Conservation (phyloP, 2,888 invertebrate genomes). For the Notocelia uddmanniana region DNA sequence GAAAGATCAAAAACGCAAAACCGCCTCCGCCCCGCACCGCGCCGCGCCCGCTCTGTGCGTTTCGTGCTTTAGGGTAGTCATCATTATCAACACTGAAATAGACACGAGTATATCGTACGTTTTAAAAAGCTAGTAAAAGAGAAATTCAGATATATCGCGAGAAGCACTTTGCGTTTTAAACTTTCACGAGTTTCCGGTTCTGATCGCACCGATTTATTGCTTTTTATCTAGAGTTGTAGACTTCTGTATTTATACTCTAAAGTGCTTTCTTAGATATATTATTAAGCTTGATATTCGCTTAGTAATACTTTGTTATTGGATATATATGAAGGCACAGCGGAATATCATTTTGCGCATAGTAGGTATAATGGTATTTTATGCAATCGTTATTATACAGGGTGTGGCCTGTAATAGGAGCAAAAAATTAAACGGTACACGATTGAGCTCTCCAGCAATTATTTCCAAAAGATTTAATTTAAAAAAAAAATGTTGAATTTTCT, state of each 20-base stretch:
- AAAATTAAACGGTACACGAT: no score
- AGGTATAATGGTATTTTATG: no score
- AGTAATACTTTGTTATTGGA: not conserved
- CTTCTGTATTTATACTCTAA: not conserved
- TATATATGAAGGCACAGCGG: not conserved
- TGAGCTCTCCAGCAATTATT: no score
- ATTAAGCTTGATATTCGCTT: slow-evolving; percentile 6
- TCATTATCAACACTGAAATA: not conserved
- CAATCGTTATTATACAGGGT: no score
- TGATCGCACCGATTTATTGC: slow-evolving; percentile 39
- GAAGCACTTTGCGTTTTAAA: slow-evolving; percentile 44
- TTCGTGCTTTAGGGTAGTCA: no score
- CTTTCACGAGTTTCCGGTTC: slow-evolving; percentile 30
- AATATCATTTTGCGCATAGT: no score
- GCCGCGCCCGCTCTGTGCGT: no score
- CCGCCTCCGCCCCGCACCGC: no score
- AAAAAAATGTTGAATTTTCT: no score
- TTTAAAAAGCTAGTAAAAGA: slow-evolving; percentile 2
- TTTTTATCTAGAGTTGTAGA: slow-evolving; percentile 23
- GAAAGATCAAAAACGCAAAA: no score
- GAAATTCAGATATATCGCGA: not conserved
- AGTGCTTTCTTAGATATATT: slow-evolving; percentile 15
- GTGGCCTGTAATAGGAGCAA: no score
- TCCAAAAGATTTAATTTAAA: no score
- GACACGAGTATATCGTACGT: not conserved